These are phyloP conservation scores for Epizoanthus scotinus DNA, from an alignment of 92 coral and sea anemone genomes.

Conservation along the genomic window DNA sequence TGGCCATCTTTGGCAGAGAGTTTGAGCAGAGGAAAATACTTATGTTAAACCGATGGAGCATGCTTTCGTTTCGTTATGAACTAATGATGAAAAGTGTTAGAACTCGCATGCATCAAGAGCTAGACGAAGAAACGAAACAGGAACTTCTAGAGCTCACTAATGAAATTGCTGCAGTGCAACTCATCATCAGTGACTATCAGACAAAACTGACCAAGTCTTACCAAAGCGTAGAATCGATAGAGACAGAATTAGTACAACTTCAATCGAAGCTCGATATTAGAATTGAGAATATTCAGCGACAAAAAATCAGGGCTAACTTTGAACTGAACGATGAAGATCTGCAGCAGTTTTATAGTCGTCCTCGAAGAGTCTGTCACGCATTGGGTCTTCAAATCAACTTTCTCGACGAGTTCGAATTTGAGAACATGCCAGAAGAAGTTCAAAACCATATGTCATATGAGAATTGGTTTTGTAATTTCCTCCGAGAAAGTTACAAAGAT, in stretches of 20 bases:
- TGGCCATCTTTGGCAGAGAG: not conserved
- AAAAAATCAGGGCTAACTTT: constrained; percentile 20
- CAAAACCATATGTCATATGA: constrained; percentile 26
- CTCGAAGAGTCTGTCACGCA: constrained; percentile 29
- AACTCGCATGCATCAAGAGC: not conserved
- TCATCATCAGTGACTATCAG: constrained; percentile 4
- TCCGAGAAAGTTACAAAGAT: constrained; percentile 25
- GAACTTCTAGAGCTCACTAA: not conserved
- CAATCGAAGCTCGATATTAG: constrained; percentile 8
- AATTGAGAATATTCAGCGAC: not conserved
- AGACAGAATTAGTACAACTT: constrained; percentile 18
- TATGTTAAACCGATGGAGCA: not conserved
- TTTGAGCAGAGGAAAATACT: constrained; percentile 6
- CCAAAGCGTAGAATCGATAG: not conserved
- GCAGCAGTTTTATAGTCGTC: not conserved
- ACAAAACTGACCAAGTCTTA: not conserved
- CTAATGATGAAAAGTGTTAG: constrained; percentile 1
- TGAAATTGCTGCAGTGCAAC: constrained; percentile 17
- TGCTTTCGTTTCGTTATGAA: constrained; percentile 29
- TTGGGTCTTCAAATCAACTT: constrained; percentile 57
- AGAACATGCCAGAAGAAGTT: constrained; percentile 30
- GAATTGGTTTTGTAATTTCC: constrained; percentile 49
- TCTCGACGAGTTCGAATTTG: constrained; percentile 37
- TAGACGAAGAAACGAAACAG: not conserved
- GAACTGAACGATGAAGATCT: constrained; percentile 3